These are phyloP conservation scores for Bruchidius siliquastri DNA, from an alignment of 2,888 invertebrate species.

Conservation along the genomic window DNA sequence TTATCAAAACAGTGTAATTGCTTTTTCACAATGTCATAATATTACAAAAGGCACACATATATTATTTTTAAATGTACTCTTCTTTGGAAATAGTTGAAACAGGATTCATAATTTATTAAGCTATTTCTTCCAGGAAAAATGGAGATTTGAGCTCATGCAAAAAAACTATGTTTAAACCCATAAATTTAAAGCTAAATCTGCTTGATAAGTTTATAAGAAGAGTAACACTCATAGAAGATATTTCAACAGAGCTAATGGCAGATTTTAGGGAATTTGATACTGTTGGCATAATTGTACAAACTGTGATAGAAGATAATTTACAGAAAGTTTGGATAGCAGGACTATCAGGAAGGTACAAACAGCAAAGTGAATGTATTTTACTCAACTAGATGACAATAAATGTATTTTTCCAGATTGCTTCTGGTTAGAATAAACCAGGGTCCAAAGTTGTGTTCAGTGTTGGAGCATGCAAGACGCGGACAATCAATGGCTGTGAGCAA, in stretches of 20 bases:
- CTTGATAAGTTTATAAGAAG: conserved; percentile 31
- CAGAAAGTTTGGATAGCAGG: conserved; percentile 61
- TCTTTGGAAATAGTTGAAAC: background rate
- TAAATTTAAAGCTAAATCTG: conserved; percentile 2
- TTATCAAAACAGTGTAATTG: too few species aligned
- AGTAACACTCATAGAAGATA: conserved; percentile 47
- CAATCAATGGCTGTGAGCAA: conserved; percentile 58
- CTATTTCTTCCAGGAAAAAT: conserved; percentile 26
- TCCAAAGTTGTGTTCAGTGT: conserved; percentile 45
- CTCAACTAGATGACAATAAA: conserved; percentile 12
- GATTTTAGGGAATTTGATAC: conserved; percentile 68
- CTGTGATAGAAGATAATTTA: conserved; percentile 50
- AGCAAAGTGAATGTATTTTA: conserved; percentile 26
- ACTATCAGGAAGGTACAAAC: conserved; percentile 48
- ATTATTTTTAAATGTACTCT: background rate
- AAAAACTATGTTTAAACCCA: conserved; percentile 30
- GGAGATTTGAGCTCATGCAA: conserved; percentile 30
- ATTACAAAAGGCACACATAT: too few species aligned
- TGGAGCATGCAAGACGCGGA: conserved; percentile 55
- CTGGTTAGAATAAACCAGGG: conserved; percentile 47
- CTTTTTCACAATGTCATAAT: too few species aligned
- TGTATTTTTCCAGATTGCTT: conserved; percentile 37
- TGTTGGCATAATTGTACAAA: conserved; percentile 60
- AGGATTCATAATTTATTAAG: background rate
- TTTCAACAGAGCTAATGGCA: conserved; percentile 29